Base-by-base conservation (phyloP, 2,113 vertebrate species). In the Oreochromis spilurus region DNA sequence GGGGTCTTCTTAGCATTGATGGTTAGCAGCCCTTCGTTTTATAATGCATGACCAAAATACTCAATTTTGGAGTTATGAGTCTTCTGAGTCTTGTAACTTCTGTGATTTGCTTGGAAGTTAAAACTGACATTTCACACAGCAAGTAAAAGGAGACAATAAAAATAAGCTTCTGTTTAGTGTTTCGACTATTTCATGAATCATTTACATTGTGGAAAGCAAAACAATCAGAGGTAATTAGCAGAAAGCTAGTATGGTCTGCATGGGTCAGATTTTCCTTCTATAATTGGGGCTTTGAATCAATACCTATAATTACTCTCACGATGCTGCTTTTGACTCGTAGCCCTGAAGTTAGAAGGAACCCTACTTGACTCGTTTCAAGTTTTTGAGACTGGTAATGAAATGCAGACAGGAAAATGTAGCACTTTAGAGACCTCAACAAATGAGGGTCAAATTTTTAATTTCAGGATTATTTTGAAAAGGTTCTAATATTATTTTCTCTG, bases 181-280 rank as follows among this genome's bases (percentile, higher is more conserved):
- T 89, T 83, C 45, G 65, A 92, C 53, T 53, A 58, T 79, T 82
- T 86, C 62, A 84, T 92, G 84, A 94, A 89, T 94, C 87, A 93
- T 93, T 94, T 91, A 86, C 91, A 90, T 93, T 89, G 43, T 57
- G 77, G 57, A 90, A 91, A 93, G 88, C 79, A 92, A 87, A 94
- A 92, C 89, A 93, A 58, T 60, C 84, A 88, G 82, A 83, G 82
- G 21, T 79, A 89, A 91, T 91, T 91, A 89, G 90, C 84, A 85
- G 70, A 90, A 91, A 91, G 57, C 65, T 65, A 83, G 79, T 57
- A 60, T 40, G 85, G 86, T 89, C 79, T 91, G 75, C 84, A 57
- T 5, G 62, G 93, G 87, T 93, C 84, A 93, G 31, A 89, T 85
- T 92, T 86, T 88, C 78, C 82, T 79, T 26, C 48, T 88, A 54